phyloP scores from a whole-genome alignment of 2,113 vertebrate genomes.

The Nesoenas mayeri region DNA sequence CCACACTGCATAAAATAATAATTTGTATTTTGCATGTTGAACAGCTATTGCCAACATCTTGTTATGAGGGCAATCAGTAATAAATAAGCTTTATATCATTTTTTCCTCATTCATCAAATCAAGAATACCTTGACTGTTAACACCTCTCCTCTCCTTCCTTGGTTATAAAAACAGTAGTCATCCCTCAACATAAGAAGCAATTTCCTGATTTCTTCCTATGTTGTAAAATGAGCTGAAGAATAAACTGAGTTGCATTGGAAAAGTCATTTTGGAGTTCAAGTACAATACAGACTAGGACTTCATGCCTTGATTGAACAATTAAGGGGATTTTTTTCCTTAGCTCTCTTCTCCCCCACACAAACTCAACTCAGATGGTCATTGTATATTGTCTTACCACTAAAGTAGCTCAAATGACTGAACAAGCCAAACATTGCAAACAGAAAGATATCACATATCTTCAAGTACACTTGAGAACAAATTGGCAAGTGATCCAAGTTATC shows the following conservation, averaged over 20 bases:
- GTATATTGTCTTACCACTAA: not conserved
- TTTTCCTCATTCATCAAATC: not conserved
- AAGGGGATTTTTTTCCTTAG: not conserved
- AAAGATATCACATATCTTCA: not conserved
- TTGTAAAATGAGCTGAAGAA: not conserved
- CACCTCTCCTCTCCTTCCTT: not conserved
- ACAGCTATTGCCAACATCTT: not conserved
- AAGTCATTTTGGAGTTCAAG: not conserved
- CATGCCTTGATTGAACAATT: not conserved
- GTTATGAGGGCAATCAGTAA: not conserved
- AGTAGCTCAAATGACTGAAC: not conserved
- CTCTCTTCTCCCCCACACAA: not conserved
- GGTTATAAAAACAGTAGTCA: not conserved
- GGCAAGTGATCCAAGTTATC: not conserved
- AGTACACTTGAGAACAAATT: not conserved
- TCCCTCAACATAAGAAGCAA: not conserved
- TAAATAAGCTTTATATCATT: not conserved
- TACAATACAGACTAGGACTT: not conserved
- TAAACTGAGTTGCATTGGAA: not conserved
- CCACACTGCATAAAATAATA: not conserved
- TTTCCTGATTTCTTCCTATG: not conserved
- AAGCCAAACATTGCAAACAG: not conserved
- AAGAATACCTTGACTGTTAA: not conserved
- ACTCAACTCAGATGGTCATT: not conserved
- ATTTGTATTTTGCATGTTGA: not conserved